Evolutionary conservation across 2,888 invertebrate species (phyloP).

Genomic region (Smittia sp.): DNA sequence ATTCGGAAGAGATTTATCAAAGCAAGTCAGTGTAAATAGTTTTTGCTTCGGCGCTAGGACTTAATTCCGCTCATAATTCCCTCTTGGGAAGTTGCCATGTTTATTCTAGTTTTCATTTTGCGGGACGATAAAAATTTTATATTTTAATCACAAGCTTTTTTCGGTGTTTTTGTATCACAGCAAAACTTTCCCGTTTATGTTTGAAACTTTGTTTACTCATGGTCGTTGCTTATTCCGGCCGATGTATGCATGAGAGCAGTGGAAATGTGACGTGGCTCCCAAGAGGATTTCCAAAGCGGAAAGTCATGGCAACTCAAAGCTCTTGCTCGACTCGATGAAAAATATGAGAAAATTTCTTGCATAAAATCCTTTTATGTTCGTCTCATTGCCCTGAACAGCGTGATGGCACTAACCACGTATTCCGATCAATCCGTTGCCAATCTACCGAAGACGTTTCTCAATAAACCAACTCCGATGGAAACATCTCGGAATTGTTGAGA

Average conservation of each 20-base stretch:
- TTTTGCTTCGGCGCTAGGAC: not conserved
- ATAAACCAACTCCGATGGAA: not conserved
- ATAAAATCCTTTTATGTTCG: slow-evolving; percentile 4
- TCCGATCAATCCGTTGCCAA: not conserved
- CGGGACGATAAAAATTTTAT: not conserved
- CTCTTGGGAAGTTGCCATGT: slow-evolving; percentile 8
- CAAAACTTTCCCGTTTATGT: not conserved
- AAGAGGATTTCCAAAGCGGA: not conserved
- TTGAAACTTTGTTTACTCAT: not conserved
- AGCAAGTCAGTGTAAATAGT: not conserved
- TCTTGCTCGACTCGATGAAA: not conserved
- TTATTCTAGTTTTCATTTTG: not conserved
- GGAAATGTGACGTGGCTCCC: not conserved
- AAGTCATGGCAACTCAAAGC: slow-evolving; percentile 12
- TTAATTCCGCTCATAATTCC: not conserved
- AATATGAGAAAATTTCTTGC: not conserved
- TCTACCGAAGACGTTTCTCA: not conserved
- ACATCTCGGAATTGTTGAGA: no score
- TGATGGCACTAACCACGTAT: not conserved
- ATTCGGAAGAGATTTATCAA: not conserved
- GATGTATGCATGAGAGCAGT: not conserved
- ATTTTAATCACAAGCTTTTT: slow-evolving; percentile 13
- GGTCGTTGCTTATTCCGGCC: not conserved
- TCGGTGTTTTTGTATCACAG: not conserved
- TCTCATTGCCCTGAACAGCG: not conserved